Evolutionary conservation across 2,113 vertebrate genomes (phyloP), one percentile per base, ranked within the genome.

Genomic region (Odontesthes bonariensis): DNA sequence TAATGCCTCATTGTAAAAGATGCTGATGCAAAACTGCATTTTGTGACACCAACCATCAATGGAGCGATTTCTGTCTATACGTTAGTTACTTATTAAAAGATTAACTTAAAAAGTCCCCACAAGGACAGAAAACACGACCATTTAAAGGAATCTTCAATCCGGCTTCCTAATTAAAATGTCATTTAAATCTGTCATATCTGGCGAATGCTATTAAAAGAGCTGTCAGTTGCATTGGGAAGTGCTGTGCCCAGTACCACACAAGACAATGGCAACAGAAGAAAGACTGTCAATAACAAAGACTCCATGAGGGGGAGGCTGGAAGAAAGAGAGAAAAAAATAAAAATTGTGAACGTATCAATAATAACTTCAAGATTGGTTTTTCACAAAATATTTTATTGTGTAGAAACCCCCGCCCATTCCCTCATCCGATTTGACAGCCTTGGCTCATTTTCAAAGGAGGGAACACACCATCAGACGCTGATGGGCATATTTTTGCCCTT

Each of bases 151-250:
- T 82, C 73, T 57, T 22, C 11, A 59, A 75, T 63, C 82, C 69
- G 60, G 57, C 58, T 68, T 19, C 23, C 69, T 81, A 69, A 87
- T 88, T 75, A 86, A 90, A 86, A 85, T 68, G 77, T 55, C 73
- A 68, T 89, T 84, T 79, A 79, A 84, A 82, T 62, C 78, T 80
- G 90, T 85, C 86, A 86, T 72, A 52, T 59, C 57, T 69, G 78
- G 60, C 73, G 79, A 79, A 81, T 20, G 82, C 77, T 81, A 81
- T 91, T 86, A 89, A 82, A 86, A 79, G 78, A 82, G 81, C 91
- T 86, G 91, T 88, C 87, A 81, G 54, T 69, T 58, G 56, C 51
- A 69, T 38, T 67, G 46, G 54, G 52, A 67, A 73, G 68, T 42
- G 58, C 65, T 7, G 61, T 69, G 69, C 62, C 62, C 52, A 51